Evolutionary conservation across 2,797 vertebrate genomes (phyloP), one percentile per base, ranked within the genome.

Genomic region (Hippopotamyrus pictus): DNA sequence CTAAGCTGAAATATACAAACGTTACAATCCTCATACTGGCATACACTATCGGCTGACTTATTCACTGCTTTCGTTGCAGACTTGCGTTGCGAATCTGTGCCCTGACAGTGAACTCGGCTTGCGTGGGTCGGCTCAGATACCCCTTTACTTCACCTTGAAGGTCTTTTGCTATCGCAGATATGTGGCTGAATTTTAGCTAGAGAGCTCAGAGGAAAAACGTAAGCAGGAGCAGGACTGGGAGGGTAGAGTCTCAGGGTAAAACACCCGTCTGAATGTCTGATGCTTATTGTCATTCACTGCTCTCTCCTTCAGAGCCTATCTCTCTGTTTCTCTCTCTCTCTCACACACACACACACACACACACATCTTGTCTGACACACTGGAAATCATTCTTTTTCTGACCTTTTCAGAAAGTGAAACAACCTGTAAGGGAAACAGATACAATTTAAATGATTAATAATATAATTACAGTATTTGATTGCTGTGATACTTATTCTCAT

Each of bases 1-100:
- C 29, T 79, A 25, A 50, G 76, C 51, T 76, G 41, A 87, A 88
- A 89, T 86, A 57, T 85, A 89, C 54, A 89, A 69, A 73, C 11
- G 69, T 86, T 12, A 44, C 37, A 57, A 8, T 86, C 22, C 9
- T 37, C 48, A 3, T 5, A 22, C 12, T 46, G 4, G 14, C 53
- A 14, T 33, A 83, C 33, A 48, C 14, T 37, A 14, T 29, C 4
- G 1, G n/a, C 79, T 37, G 29, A 17, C 22, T 57, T 59, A 9
- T 25, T 65, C 11, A 50, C 5, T n/a, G 9, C 14, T 29, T 14
- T 50, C 14, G 22, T 33, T 33, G 3, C 84, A 86, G 44, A 29
- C 84, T 54, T 53, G 29, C 22, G 8, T 57, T 41, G 51, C 5
- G 2, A 83, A 22, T 83, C 37, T 6, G 41, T 22, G 37, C 41